A percentile compares a stretch with the other conserved stretches of the same genome.
phyloP scores from a whole-genome alignment of 2,797 vertebrate genomes.

The Clarias fuscus region DNA sequence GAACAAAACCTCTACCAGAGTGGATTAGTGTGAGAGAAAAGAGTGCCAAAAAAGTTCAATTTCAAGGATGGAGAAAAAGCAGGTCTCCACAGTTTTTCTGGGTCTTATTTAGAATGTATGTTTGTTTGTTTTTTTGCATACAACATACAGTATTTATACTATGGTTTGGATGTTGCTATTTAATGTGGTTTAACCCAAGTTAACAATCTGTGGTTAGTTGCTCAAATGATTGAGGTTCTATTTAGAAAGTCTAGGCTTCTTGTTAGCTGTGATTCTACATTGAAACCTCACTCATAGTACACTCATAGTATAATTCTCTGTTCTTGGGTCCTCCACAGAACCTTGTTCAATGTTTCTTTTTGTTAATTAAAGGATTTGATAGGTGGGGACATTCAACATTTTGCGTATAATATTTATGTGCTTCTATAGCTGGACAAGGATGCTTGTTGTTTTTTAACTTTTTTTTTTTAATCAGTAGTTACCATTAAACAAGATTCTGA shows the following conservation, averaged over 20 bases:
- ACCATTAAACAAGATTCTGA: not conserved
- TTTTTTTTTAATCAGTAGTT: not conserved
- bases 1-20: not conserved
- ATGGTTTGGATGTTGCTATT: constrained; percentile 5
- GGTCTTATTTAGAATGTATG: not conserved
- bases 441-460: not conserved
- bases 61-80: not conserved
- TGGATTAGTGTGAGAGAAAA: not conserved
- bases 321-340: not conserved
- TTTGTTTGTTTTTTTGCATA: not conserved
- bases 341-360: not conserved
- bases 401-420: not conserved
- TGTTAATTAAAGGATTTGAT: not conserved
- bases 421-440: not conserved
- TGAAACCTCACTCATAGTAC: not conserved
- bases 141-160: not conserved
- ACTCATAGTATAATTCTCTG: not conserved
- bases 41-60: not conserved
- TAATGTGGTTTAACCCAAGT: not conserved
- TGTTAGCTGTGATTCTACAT: not conserved
- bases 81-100: not conserved
- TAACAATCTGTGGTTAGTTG: not conserved
- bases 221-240: not conserved
- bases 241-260: not conserved
- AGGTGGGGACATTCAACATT: not conserved